Base-by-base conservation (phyloP, 2,113 vertebrate species). In the Centropristis striata region DNA sequence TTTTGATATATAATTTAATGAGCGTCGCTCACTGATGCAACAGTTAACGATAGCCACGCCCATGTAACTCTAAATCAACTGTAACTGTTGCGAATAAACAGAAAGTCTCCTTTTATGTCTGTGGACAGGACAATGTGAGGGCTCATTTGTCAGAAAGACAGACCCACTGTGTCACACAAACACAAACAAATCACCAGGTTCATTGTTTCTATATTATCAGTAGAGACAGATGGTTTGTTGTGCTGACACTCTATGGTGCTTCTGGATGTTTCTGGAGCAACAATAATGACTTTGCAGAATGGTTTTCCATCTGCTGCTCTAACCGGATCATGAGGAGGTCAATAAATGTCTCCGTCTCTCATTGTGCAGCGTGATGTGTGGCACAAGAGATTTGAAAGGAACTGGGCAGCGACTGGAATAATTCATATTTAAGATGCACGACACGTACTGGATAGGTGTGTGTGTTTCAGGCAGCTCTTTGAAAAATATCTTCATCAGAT, bases 101-200 rank as follows among this genome's bases (percentile, higher is more conserved):
- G 21, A 2, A 2, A n/a, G 23, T 20, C 16, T 20, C 16, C 60
- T 46, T 25, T 28, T 20, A 28, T 64, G 20, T 20, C 2, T 5
- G 14, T 13, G 1, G 46, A 46, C 23, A 42, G 41, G 39, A n/a
- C 28, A n/a, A 20, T 14, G 18, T 14, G 42, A 2, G 28, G 41
- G 68, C 59, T 60, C 71, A 50, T 70, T 75, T 47, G 27, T 84
- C 44, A 70, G 42, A 85, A 47, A 7, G 46, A 67, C 23, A 58
- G 20, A 47, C 47, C 46, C 44, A 63, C 8, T 36, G 44, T 53
- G 36, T 63, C 27, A 47, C 21, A 67, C 10, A 27, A 39, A 47
- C 21, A 67, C 10, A 27, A 39, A 83, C 61, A 76, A 69, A 83
- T 80, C 50, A 46, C 44, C 18, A 5, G 3, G 27, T 46, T 25